Percentiles rank a stretch among this genome's conserved stretches.
These are phyloP conservation scores for Thryonomys swinderianus DNA, from an alignment of 2,113 vertebrate species.

Conservation along the genomic window DNA sequence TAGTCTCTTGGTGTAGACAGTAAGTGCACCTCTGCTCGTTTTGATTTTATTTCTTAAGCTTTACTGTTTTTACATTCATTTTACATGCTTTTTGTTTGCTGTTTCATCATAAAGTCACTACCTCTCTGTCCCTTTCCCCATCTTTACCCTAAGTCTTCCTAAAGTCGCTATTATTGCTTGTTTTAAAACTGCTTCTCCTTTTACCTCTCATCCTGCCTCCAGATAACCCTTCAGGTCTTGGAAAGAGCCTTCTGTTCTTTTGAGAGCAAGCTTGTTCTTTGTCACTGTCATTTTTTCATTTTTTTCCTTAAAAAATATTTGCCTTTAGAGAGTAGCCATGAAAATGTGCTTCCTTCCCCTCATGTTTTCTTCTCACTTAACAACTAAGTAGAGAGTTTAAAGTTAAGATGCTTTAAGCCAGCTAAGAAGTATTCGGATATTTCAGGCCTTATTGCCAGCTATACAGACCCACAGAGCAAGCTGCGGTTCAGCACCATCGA, in stretches of 20 bases:
- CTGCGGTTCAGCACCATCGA: slow-evolving; percentile 95
- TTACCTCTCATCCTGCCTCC: neutral
- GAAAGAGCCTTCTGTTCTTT: neutral
- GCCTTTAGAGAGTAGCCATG: neutral
- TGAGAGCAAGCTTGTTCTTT: neutral
- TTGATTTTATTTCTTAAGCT: slow-evolving; percentile 10
- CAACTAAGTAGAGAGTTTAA: neutral
- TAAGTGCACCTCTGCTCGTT: neutral
- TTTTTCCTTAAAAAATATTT: neutral
- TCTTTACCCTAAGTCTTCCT: neutral
- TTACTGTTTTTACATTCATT: neutral
- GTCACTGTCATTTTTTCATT: neutral
- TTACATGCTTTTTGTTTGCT: slow-evolving; percentile 14
- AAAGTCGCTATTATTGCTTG: neutral
- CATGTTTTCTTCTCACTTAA: neutral
- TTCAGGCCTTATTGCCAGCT: no score
- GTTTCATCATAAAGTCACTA: neutral
- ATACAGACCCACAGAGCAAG: slow-evolving; percentile 99
- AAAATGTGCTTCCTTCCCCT: neutral
- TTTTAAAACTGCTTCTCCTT: neutral
- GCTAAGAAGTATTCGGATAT: no score
- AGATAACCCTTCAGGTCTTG: neutral
- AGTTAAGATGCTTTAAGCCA: no score
- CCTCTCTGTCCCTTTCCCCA: neutral
- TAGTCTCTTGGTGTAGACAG: neutral